Base-by-base conservation (phyloP, 1,140 invertebrate genomes). In the Oryctes rhinoceros region DNA sequence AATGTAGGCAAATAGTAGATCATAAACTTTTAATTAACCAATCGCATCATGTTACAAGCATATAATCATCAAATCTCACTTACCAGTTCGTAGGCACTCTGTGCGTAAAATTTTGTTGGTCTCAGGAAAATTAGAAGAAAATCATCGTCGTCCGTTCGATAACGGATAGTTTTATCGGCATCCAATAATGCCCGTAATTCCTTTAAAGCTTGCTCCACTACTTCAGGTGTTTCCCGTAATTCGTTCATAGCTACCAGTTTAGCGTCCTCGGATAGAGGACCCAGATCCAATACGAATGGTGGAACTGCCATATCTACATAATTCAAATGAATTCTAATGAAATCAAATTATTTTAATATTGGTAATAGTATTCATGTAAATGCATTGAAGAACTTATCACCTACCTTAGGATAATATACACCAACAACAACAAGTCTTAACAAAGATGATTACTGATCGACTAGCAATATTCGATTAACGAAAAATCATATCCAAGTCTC, bases 101-200 rank as follows among this genome's bases (percentile, higher is more conserved):
- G 15, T 3, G 77, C 48, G 24, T 78, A 78, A 35, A 78, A 78
- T 35, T 78, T 78, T 10, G 30, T 53, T 35, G 77, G 48, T 44
- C 77, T 49, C 13, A 78, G n/a, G n/a, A 78, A 53, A n/a, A 62
- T 59, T 18, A 53, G 30, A 53, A 78, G 77, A 78, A 59, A 78
- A 53, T 78, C 77, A 78, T 78, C 53, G 30, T 78, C 53, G 5
- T 59, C 48, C 15, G 48, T 59, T 35, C 35, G 53, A n/a, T 78
- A 78, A 59, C 53, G 53, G 18, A 78, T 78, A 18, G 20, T 59
- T 6, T 24, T 53, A 59, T 78, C 77, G 15, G 30, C 39, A 20
- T 78, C 53, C 18, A 78, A 59, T 59, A 78, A 13, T 78, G n/a
- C 77, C 5, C 20, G 0, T 18, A 76, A 76, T 48, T 78, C 30